phyloP scores from a whole-genome alignment of 2,888 invertebrate species.

The Tanaodytes sp. region DNA sequence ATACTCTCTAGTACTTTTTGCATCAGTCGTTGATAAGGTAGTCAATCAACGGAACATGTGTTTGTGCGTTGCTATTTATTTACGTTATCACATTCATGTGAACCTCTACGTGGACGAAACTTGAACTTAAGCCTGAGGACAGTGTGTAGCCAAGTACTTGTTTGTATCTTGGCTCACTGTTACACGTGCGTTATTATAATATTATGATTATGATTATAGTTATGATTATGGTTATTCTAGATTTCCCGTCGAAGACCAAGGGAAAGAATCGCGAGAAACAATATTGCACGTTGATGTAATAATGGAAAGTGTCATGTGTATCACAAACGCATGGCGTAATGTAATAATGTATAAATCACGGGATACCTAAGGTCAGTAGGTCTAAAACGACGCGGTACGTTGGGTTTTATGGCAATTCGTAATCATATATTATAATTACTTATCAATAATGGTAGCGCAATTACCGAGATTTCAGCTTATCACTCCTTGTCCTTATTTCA shows the following conservation, averaged over 20 bases:
- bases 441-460: too few relatives aligned
- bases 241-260: conserved; percentile 8
- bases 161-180: too few relatives aligned
- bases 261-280: conserved; percentile 11
- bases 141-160: too few relatives aligned
- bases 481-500: too few relatives aligned
- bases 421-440: conserved; percentile 24
- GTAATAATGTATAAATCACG: conserved; percentile 20
- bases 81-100: conserved; percentile 6
- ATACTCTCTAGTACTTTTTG: conserved; percentile 65
- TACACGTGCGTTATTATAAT: conserved; percentile 9
- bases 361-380: conserved; percentile 25
- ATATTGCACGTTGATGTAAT: conserved; percentile 24
- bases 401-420: conserved; percentile 8
- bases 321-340: conserved; percentile 33
- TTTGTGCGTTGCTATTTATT: conserved; percentile 36
- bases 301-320: conserved; percentile 37
- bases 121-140: conserved; percentile 11
- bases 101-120: conserved; percentile 13
- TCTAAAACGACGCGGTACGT: conserved; percentile 7
- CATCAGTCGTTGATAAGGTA: conserved; percentile 50
- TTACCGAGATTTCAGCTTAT: too few relatives aligned
- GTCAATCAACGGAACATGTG: conserved; percentile 38
- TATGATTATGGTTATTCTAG: too few relatives aligned
- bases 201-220: conserved; percentile 25